Conservation (phyloP, 1,140 invertebrate species). For the Zaprionus nigranus region DNA sequence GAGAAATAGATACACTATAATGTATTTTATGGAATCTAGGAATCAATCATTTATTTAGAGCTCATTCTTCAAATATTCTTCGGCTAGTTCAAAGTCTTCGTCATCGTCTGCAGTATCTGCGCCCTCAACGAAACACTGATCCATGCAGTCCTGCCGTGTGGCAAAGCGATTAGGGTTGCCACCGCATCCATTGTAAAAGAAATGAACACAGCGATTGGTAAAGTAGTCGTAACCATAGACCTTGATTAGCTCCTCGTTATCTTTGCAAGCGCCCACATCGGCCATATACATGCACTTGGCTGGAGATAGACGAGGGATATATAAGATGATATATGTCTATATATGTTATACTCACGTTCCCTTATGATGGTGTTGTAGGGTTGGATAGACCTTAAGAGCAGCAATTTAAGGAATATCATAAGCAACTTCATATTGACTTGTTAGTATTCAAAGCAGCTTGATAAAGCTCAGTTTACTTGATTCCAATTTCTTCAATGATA, state of each 20-base stretch:
- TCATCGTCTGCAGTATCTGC: constrained; percentile 30
- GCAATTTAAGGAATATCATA: background rate
- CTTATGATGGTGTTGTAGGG: constrained; percentile 22
- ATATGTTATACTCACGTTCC: constrained; percentile 54
- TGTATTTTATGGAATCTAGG: background rate
- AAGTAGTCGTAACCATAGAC: constrained; percentile 64
- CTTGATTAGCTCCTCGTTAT: constrained; percentile 10
- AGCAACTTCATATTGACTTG: background rate
- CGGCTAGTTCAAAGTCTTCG: constrained; percentile 44
- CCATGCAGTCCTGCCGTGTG: constrained; percentile 47
- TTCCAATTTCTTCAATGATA: background rate
- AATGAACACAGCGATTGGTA: constrained; percentile 63
- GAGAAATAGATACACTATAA: background rate
- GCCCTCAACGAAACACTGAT: constrained; percentile 34
- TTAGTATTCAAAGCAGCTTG: background rate
- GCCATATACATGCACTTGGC: constrained; percentile 56
- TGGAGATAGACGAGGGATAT: background rate
- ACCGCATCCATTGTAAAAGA: constrained; percentile 59
- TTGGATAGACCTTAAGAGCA: background rate
- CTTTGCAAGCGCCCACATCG: constrained; percentile 43
- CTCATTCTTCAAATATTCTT: constrained; percentile 29
- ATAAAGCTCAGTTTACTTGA: background rate
- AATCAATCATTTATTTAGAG: constrained; percentile 7
- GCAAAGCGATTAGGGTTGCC: constrained; percentile 65
- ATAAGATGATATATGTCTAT: background rate